A percentile compares a stretch with the other conserved stretches of the same genome.
phyloP scores from a whole-genome alignment of 1,140 invertebrate species.

The Belonocnema kinseyi region DNA sequence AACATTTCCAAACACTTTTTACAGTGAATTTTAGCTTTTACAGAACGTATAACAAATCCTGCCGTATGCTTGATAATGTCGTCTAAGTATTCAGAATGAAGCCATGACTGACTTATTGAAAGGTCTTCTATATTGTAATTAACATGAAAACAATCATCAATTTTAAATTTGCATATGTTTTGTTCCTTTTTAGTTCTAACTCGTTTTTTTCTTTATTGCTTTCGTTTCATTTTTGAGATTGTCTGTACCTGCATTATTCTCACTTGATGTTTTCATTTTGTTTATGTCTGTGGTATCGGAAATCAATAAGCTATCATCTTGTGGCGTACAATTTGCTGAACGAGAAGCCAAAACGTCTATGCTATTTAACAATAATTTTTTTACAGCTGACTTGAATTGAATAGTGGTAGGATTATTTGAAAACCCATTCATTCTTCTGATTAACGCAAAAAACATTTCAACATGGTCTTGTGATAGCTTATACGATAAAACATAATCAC shows the following conservation, averaged over 20 bases:
- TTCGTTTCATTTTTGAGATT: too few relatives aligned
- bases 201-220: too few relatives aligned
- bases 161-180: too few relatives aligned
- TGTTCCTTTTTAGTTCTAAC: too few relatives aligned
- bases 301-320: slow-evolving; percentile 29
- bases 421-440: slow-evolving; percentile 41
- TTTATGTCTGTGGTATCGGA: not conserved
- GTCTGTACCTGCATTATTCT: too few relatives aligned
- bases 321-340: slow-evolving; percentile 32
- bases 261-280: too few relatives aligned
- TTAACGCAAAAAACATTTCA: slow-evolving; percentile 30
- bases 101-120: not conserved
- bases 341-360: slow-evolving; percentile 25
- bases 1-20: slow-evolving; percentile 34
- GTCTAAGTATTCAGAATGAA: slow-evolving; percentile 28
- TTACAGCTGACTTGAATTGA: slow-evolving; percentile 34
- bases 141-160: not conserved
- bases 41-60: slow-evolving; percentile 13
- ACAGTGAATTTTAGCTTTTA: slow-evolving; percentile 38
- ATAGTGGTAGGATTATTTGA: slow-evolving; percentile 37
- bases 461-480: slow-evolving; percentile 27
- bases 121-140: not conserved
- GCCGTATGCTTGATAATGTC: slow-evolving; percentile 29
- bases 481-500: not conserved
- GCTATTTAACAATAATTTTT: slow-evolving; percentile 36